Evolutionary conservation across 2,113 vertebrate species (phyloP).

Genomic region (Gymnobelideus leadbeateri): DNA sequence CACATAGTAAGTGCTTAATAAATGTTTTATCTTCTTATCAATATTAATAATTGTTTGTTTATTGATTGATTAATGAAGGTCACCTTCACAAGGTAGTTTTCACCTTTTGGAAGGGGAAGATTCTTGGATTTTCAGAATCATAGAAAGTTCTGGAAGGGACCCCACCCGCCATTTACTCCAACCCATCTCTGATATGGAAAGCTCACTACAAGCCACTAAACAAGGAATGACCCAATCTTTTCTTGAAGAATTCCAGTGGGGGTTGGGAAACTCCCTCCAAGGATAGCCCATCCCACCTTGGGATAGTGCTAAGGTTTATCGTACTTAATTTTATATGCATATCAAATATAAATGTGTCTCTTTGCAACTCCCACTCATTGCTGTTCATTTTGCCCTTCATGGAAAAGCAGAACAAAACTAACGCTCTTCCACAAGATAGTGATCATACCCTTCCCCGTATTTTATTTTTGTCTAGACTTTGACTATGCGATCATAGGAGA

Average conservation of each 20-base stretch:
- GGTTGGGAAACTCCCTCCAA: background rate
- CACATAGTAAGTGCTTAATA: background rate
- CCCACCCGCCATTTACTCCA: background rate
- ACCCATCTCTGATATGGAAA: background rate
- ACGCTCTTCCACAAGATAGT: background rate
- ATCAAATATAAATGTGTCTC: background rate
- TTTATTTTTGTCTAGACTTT: background rate
- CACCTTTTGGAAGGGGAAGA: background rate
- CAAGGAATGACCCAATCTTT: background rate
- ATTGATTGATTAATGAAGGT: background rate
- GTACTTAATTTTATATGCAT: background rate
- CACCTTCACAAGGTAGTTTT: background rate
- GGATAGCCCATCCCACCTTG: background rate
- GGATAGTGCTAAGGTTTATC: background rate
- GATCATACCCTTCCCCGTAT: background rate
- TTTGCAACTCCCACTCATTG: background rate
- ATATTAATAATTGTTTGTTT: background rate
- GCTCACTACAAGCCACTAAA: background rate
- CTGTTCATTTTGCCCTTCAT: background rate
- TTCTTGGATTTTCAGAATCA: background rate
- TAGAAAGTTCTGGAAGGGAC: background rate
- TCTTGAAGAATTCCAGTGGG: background rate
- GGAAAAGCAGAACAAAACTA: background rate
- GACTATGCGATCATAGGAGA: background rate
- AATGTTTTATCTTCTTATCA: background rate